Evolutionary conservation across 2,113 vertebrate species (phyloP).

Genomic region (Muntiacus reevesi): DNA sequence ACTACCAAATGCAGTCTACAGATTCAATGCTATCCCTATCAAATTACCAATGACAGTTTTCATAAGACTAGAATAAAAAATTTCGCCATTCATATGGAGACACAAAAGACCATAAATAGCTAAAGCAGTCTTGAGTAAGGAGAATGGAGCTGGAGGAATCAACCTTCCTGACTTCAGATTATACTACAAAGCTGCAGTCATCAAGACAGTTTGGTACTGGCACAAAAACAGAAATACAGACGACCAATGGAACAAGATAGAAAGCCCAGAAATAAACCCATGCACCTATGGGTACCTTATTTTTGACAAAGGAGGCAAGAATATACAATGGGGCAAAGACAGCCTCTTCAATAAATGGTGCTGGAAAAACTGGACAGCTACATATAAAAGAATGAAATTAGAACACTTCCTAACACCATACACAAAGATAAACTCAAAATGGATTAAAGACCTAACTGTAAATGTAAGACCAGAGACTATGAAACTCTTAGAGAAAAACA

Average conservation of each 20-base stretch:
- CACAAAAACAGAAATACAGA: not conserved
- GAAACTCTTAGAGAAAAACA: not conserved
- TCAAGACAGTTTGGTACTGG: not conserved
- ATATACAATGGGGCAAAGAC: not conserved
- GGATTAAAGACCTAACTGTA: not conserved
- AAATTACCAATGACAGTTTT: not conserved
- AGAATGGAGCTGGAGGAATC: not conserved
- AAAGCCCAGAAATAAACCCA: not conserved
- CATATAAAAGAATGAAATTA: not conserved
- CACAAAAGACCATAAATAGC: not conserved
- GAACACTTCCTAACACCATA: not conserved
- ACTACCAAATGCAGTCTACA: not conserved
- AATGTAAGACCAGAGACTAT: not conserved
- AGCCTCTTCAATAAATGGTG: not conserved
- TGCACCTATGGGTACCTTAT: not conserved
- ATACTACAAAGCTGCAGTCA: not conserved
- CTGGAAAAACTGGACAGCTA: not conserved
- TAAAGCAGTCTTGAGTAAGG: not conserved
- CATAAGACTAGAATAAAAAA: not conserved
- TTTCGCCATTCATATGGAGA: not conserved
- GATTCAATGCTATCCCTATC: not conserved
- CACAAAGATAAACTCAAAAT: not conserved
- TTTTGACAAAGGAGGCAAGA: not conserved
- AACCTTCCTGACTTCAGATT: not conserved
- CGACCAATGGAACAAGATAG: not conserved